Conservation (phyloP, 2,113 vertebrate genomes). For the Ranitomeya variabilis region DNA sequence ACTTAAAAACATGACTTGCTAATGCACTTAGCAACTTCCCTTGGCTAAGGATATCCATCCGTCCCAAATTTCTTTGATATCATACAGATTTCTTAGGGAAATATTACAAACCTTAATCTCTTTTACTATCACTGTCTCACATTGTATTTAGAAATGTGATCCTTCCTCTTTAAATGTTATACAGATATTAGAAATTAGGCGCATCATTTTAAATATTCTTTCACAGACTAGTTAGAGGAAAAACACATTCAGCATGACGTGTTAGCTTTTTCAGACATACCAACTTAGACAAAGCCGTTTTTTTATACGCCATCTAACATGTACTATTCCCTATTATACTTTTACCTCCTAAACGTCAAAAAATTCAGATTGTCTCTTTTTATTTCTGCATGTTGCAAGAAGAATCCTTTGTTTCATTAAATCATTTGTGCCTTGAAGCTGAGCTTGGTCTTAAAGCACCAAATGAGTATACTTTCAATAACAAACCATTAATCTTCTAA, state of each 20-base stretch:
- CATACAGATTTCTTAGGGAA: too few species aligned
- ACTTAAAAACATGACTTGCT: too few species aligned
- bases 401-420: slow-evolving; percentile 45
- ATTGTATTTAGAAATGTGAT: not conserved
- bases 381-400: slow-evolving; percentile 21
- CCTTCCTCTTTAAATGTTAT: not conserved
- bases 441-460: slow-evolving; percentile 40
- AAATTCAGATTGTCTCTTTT: slow-evolving; percentile 25
- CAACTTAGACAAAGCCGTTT: not conserved
- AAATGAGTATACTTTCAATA: slow-evolving; percentile 50
- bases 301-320: not conserved
- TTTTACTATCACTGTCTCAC: too few species aligned
- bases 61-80: too few species aligned
- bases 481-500: slow-evolving; percentile 53
- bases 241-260: not conserved
- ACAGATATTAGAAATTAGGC: not conserved
- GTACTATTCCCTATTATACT: not conserved
- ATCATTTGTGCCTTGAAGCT: slow-evolving; percentile 51
- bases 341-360: slow-evolving; percentile 13
- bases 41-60: too few species aligned
- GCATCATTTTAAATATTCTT: not conserved
- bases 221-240: not conserved
- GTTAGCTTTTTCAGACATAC: not conserved
- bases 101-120: too few species aligned
- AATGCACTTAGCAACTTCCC: too few species aligned